Base-by-base conservation (phyloP, 1,140 invertebrate genomes). In the Zaprionus taronus region DNA sequence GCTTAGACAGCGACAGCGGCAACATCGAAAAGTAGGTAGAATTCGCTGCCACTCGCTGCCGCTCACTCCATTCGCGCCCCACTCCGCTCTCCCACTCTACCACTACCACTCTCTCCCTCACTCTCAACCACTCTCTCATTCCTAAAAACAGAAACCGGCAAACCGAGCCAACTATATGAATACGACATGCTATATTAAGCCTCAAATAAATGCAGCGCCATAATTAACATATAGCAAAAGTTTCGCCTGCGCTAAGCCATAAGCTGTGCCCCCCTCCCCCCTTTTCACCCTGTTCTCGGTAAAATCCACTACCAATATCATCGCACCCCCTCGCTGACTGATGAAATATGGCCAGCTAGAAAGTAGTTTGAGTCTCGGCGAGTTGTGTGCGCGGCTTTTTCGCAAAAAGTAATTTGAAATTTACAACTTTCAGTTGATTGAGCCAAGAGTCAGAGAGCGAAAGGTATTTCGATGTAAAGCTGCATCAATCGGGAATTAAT, bases 201-300 rank as follows among this genome's bases (percentile, higher is more conserved):
- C 85, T 89, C 79, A 89, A 90, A 89, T 89, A 89, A 89, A 84
- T 89, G 79, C 85, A 87, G 58, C 70, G 79, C 85, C 85, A 90
- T 89, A 89, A 89, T 89, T 89, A 89, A 90, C 85, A 89, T 89
- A 89, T 85, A 85, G 85, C 82, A 85, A 89, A 89, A 89, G 85
- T 89, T 89, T 90, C 69, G 6, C 72, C 60, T 64, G 26, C 53
- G 58, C 74, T 84, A 77, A 84, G 62, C 81, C 66, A 49, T 73
- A 79, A 81, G 71, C 75, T 72, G 67, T 44, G 53, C 24, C 58
- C 22, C 17, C 34, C 47, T 12, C 5, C 38, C 26, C 1, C 38
- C 17, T 1, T 1, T 9, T 34, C 2, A 2, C 44, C 17, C 24
- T 2, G n/a, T 15, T 20, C 36, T 20, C 38, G 49, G 2, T 44